phyloP scores from a whole-genome alignment of 2,888 invertebrate species.

The Cheilosia variabilis region DNA sequence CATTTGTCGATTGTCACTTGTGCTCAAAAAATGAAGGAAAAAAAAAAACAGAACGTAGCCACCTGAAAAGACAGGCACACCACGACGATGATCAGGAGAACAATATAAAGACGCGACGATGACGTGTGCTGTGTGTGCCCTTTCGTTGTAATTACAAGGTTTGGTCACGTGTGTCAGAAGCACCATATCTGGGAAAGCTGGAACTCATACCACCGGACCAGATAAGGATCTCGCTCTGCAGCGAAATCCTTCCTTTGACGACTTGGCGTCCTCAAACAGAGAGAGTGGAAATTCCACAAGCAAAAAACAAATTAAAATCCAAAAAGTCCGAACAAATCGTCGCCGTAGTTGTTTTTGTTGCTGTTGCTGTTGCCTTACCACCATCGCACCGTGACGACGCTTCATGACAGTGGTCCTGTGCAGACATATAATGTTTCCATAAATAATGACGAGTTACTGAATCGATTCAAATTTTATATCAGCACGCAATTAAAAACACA shows the following conservation, averaged over 20 bases:
- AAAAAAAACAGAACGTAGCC: neutral
- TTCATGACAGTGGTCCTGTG: conserved; percentile 54
- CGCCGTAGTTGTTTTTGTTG: conserved; percentile 1
- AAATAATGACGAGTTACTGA: conserved; percentile 74
- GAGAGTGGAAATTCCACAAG: conserved; percentile 32
- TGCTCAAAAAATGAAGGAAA: conserved; percentile 19
- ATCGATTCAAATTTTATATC: conserved; percentile 74
- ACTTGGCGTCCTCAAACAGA: conserved; percentile 17
- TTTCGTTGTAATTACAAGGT: conserved; percentile 72
- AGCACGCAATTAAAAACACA: conserved; percentile 75
- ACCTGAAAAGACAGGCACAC: conserved; percentile 9
- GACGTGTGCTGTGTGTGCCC: conserved; percentile 54
- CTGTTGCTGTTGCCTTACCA: conserved; percentile 34
- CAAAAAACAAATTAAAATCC: conserved; percentile 59
- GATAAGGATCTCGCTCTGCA: conserved; percentile 60
- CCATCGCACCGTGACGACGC: conserved; percentile 46
- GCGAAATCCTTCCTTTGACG: conserved; percentile 43
- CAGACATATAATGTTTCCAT: conserved; percentile 56
- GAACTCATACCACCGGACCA: conserved; percentile 58
- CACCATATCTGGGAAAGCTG: conserved; percentile 69
- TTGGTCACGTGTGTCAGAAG: conserved; percentile 70
- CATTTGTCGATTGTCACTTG: conserved; percentile 74
- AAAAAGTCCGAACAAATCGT: conserved; percentile 44
- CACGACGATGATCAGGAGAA: neutral
- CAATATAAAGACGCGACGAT: neutral